Evolutionary conservation across 30 jellyfish, hydroid and myxozoan species (phyloP), one percentile per base, ranked within the genome.

Genomic region (Chrysaora quinquecirrha): DNA sequence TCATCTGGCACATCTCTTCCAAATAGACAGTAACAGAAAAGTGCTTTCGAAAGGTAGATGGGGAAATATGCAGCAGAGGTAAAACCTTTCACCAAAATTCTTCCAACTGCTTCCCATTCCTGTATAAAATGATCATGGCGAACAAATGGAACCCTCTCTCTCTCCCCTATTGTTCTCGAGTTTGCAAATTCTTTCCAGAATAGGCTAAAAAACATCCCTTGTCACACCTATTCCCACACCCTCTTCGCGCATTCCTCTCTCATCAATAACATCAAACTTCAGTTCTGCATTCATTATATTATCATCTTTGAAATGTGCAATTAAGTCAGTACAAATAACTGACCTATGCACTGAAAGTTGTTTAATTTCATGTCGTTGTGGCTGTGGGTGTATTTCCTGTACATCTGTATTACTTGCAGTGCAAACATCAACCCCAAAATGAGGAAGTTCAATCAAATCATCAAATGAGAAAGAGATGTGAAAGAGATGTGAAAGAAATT

Each of bases 91-190:
- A 75, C 76, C 48, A 75, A 54, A 58, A 63, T 63, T 35, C 82
- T 14, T 35, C 82, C 89, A 47, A 78, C 65, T 61, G 89, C 62
- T 78, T 32, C 82, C 62, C 65, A 78, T 35, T 78, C 89, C 2
- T 29, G 19, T 25, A 22, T 78, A 35, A 14, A 28, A 12, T 63
- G 73, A 64, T 78, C 89, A 78, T 78, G 89, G 71, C 81, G 63
- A 34, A 78, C 74, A 52, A 58, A 54, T 52, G 85, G 85, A 29
- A 73, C 54, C 85, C 62, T 48, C 34, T 52, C 74, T 65, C 60
- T 66, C 34, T 48, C 54, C 85, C 85, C 85, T 24, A 49, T 52
- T 12, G 74, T 73, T 43, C 60, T 48, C 35, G 85, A 48, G 61
- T 47, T 48, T 48, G 76, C 64, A 54, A 75, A 75, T 50, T 58